Evolutionary conservation across 2,888 invertebrate species (phyloP), one percentile per base, ranked within the genome.

Genomic region (Acheta domesticus): DNA sequence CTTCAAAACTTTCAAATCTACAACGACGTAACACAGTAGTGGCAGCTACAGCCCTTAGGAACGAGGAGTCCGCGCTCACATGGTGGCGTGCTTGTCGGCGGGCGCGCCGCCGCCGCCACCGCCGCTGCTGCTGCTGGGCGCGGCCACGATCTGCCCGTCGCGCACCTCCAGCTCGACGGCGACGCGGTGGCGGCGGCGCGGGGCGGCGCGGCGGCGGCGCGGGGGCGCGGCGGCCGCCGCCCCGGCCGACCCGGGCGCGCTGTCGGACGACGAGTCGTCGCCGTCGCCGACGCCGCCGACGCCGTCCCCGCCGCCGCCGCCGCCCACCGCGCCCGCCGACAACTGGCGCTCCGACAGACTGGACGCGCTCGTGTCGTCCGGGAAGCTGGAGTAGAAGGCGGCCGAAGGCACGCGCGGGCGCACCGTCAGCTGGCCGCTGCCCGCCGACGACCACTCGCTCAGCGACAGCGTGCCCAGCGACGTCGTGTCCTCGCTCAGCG

Each of bases 401-500:
- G 62, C 14, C n/a, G 62, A 62, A 1, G 62, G 62, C 16, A 14
- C 16, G 62, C 62, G 62, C 62, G 62, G 62, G 16, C 62, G 62
- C 16, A 62, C 73, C 50, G 76, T 76, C 23, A 76, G 49, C 76
- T 76, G 79, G 36, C 20, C 76, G 36, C 79, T 20, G 62, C 73
- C 79, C 49, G 79, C 75, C 49, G 75, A 78, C 75, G 49, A 49
- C 21, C 84, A 84, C 4, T 83, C 80, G 19, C 84, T 84, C 16
- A 84, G 85, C 11, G 84, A 84, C 12, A 62, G n/a, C n/a, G 62
- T 62, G 62, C 62, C 62, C 62, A 62, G 62, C 62, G 84, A 84
- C 19, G 83, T 84, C 0, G 95, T 95, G 84, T 95, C 95, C 86
- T 95, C 95, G 11, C 95, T 94, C 86, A 94, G 94, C 0, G 94